phyloP scores from a whole-genome alignment of 2,888 invertebrate species.

The Philereme transversata region DNA sequence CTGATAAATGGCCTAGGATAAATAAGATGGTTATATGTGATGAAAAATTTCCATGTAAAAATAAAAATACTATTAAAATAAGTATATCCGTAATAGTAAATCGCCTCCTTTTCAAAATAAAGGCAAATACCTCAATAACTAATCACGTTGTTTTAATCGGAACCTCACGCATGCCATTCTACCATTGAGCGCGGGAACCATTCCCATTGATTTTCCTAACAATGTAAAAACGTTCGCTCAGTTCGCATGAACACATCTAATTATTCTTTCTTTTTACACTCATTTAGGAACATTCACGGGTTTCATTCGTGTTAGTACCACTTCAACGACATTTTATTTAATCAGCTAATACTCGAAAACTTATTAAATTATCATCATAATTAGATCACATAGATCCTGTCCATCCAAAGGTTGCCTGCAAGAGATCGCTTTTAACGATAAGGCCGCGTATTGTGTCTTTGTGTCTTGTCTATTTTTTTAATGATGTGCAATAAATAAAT shows the following conservation, averaged over 20 bases:
- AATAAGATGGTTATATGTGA: constrained; percentile 75
- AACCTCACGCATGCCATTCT: constrained; percentile 6
- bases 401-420: no score
- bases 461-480: no score
- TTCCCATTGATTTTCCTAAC: constrained; percentile 12
- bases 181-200: constrained; percentile 14
- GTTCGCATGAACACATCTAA: constrained; percentile 8
- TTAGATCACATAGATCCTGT: no score
- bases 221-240: constrained; percentile 12
- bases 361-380: no score
- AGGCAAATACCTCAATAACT: constrained; percentile 82
- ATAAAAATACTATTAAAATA: constrained; percentile 81
- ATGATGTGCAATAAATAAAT: no score
- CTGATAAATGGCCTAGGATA: constrained; percentile 79
- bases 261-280: no score
- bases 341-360: no score
- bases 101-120: constrained; percentile 81
- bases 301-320: no score
- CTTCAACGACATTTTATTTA: no score
- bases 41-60: constrained; percentile 83
- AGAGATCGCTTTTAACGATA: no score
- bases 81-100: constrained; percentile 81
- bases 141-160: constrained; percentile 68
- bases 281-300: no score
- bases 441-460: no score